phyloP scores from a whole-genome alignment of 2,113 vertebrate genomes.

The Pelecanus crispus region DNA sequence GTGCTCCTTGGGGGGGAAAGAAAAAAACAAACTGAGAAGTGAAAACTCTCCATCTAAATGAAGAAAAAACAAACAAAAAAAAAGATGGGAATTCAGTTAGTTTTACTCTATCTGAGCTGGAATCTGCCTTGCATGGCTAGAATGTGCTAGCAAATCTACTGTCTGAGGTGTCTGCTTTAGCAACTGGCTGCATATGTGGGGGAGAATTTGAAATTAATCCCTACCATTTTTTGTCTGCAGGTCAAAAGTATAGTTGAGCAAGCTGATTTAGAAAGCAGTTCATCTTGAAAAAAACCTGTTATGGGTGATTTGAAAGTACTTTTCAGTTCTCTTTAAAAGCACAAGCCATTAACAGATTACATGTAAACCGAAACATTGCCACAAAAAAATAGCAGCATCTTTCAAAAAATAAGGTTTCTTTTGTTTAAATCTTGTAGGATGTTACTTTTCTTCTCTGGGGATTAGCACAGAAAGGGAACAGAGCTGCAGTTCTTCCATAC shows the following conservation, averaged over 20 bases:
- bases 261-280: not conserved
- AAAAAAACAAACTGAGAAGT: not conserved
- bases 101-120: not conserved
- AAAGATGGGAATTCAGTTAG: not conserved
- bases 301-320: not conserved
- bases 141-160: not conserved
- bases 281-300: not conserved
- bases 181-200: not conserved
- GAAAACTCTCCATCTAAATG: not conserved
- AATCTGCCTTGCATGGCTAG: not conserved
- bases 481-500: not conserved
- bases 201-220: not conserved
- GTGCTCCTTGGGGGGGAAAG: not conserved
- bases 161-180: not conserved
- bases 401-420: not conserved
- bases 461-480: not conserved
- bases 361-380: not conserved
- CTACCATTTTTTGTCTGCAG: not conserved
- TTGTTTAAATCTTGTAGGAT: not conserved
- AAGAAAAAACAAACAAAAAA: not conserved
- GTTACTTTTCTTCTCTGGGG: not conserved
- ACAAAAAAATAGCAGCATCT: not conserved
- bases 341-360: not conserved
- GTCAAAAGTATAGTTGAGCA: not conserved
- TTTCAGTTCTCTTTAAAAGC: not conserved